Evolutionary conservation across 2,797 vertebrate species (phyloP).

Genomic region (Geotrypetes seraphini): DNA sequence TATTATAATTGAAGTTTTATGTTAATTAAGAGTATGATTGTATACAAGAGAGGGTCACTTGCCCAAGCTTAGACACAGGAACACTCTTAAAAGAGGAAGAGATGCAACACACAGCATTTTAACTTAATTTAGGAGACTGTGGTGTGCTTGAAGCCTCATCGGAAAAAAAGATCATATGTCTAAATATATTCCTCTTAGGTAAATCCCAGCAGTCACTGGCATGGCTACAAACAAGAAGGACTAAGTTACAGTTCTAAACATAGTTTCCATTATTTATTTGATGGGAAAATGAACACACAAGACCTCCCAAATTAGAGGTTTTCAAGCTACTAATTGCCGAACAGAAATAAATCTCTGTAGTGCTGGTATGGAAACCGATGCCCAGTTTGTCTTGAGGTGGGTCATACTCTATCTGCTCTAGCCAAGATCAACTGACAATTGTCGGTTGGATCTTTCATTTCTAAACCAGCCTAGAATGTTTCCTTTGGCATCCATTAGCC

Average conservation of each 20-base stretch:
- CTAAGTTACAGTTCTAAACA: slow-evolving; percentile 11
- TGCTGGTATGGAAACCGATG: neutral
- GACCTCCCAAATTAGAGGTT: slow-evolving; percentile 32
- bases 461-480: neutral
- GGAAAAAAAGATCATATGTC: slow-evolving; percentile 19
- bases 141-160: slow-evolving; percentile 12
- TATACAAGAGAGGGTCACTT: no score
- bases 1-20: no score
- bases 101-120: slow-evolving; percentile 1
- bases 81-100: no score
- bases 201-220: slow-evolving; percentile 15
- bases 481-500: slow-evolving; percentile 4
- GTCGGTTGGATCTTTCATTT: neutral
- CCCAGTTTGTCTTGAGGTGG: neutral
- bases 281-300: slow-evolving; percentile 32
- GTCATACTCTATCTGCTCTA: neutral
- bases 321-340: no score
- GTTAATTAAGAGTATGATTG: no score
- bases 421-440: neutral
- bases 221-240: slow-evolving; percentile 7
- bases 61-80: no score
- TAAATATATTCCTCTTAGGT: slow-evolving; percentile 32
- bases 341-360: neutral
- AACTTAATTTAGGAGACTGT: slow-evolving; percentile 7
- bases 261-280: slow-evolving; percentile 55